These are phyloP conservation scores for Vanessa tameamea DNA, from an alignment of 1,140 invertebrate species.

Conservation along the genomic window DNA sequence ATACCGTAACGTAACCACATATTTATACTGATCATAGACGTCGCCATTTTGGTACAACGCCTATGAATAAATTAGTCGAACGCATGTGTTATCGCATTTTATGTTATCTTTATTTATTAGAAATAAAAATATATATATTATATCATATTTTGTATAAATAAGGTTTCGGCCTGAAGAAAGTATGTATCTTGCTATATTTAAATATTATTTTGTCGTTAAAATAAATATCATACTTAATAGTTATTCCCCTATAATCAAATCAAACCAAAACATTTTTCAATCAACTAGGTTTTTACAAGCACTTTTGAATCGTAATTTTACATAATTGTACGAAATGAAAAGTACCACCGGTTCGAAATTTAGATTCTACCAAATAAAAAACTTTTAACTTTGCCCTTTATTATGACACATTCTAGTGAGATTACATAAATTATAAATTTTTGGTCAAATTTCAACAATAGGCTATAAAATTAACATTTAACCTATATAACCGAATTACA, in stretches of 20 bases:
- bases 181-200: no score
- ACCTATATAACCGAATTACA: constrained; percentile 29
- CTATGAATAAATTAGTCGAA: constrained; percentile 67
- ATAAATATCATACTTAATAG: no score
- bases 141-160: no score
- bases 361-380: background rate
- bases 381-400: background rate
- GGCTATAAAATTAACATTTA: constrained; percentile 43
- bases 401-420: background rate
- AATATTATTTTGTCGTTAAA: no score
- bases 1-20: constrained; percentile 59
- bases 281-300: no score
- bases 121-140: background rate
- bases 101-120: background rate
- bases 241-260: no score
- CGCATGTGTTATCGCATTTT: background rate
- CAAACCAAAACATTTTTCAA: no score
- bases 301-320: no score
- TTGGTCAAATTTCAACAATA: constrained; percentile 31
- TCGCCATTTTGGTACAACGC: constrained; percentile 55
- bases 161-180: no score
- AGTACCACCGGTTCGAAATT: no score
- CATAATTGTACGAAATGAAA: no score
- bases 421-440: background rate
- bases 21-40: constrained; percentile 68